Conservation (phyloP, 2,888 invertebrate genomes). For the Folsomia manolachei region DNA sequence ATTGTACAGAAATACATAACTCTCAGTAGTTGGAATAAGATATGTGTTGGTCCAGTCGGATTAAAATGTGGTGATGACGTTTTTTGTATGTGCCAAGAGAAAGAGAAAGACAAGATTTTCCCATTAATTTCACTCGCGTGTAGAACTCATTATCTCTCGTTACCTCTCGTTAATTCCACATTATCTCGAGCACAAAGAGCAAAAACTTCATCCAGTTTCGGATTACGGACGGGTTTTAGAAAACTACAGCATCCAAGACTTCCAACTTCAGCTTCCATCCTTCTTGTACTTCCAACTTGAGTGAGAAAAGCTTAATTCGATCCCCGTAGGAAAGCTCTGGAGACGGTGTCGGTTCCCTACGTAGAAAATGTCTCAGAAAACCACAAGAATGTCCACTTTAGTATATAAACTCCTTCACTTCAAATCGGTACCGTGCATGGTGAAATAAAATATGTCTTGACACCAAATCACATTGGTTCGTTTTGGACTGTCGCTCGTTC, state of each 20-base stretch:
- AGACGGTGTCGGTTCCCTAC: background rate
- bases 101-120: conserved; percentile 49
- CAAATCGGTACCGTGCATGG: background rate
- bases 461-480: too few species aligned
- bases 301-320: conserved; percentile 37
- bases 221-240: conserved; percentile 46
- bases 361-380: conserved; percentile 8
- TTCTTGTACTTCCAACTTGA: too few species aligned
- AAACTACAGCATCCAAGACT: background rate
- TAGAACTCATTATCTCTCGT: conserved; percentile 50
- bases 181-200: conserved; percentile 35
- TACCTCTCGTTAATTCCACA: conserved; percentile 46
- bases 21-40: too few species aligned
- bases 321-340: conserved; percentile 43
- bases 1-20: too few species aligned
- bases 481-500: too few species aligned
- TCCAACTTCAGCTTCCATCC: too few species aligned
- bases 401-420: background rate
- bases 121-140: conserved; percentile 51
- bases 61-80: conserved; percentile 22
- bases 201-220: conserved; percentile 45
- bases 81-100: conserved; percentile 26
- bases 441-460: too few species aligned
- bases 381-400: conserved; percentile 28
- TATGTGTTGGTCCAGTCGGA: too few species aligned